Conservation (phyloP, 2,888 invertebrate genomes). For the Camptogramma bilineatum region DNA sequence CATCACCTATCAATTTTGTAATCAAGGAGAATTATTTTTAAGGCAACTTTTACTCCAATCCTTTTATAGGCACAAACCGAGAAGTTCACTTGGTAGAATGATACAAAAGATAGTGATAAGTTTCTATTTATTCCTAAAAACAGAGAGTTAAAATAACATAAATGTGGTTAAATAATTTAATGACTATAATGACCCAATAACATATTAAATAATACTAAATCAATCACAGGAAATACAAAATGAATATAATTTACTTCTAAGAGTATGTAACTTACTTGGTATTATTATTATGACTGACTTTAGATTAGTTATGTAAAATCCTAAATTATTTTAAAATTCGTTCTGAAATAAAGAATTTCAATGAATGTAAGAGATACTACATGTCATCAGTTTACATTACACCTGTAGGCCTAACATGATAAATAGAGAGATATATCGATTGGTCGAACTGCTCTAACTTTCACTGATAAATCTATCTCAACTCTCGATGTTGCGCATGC, state of each 20-base stretch:
- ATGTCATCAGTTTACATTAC: constrained; percentile 50
- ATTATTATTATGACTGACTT: constrained; percentile 62
- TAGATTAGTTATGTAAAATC: constrained; percentile 49
- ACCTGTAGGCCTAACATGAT: no score
- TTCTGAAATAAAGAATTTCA: constrained; percentile 59
- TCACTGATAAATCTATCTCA: no score
- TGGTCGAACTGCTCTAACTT: no score
- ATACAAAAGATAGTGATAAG: constrained; percentile 8
- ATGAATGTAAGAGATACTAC: constrained; percentile 61
- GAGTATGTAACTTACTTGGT: constrained; percentile 58
- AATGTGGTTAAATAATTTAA: constrained; percentile 58
- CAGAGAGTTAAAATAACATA: constrained; percentile 44
- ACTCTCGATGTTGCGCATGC: no score
- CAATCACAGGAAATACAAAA: constrained; percentile 79
- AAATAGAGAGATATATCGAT: no score
- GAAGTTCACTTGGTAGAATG: background rate
- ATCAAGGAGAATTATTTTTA: constrained; percentile 3
- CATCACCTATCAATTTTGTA: constrained; percentile 7
- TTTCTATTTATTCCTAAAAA: constrained; percentile 18
- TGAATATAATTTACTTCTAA: constrained; percentile 55
- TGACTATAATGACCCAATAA: constrained; percentile 59
- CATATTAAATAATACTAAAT: constrained; percentile 73
- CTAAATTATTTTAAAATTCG: constrained; percentile 41
- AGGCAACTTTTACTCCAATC: constrained; percentile 10
- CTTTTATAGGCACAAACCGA: constrained; percentile 2